Evolutionary conservation across 1,140 invertebrate species (phyloP), one percentile per base, ranked within the genome.

Genomic region (Drosophila ohnishii): DNA sequence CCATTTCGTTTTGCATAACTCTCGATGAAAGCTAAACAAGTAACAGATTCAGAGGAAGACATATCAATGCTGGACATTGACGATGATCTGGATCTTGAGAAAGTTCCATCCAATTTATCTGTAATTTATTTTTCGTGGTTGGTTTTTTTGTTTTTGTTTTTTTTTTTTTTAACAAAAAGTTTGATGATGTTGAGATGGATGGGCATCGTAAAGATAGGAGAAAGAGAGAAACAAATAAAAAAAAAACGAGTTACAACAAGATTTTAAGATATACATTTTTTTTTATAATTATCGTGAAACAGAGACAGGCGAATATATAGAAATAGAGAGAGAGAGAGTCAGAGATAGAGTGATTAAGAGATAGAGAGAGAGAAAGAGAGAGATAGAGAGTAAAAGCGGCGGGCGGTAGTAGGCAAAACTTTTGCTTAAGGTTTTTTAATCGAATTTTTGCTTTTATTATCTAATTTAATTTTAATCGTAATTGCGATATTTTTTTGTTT

Each of bases 51-150:
- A 81, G 96, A 96, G 81, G 95, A 96, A 92, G 98, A 98, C 94
- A 98, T 98, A 93, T 99, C 98, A 91, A 99, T 94, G 92, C 97
- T 99, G 76, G 97, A 98, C 95, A 98, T 98, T 93, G 97, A 98
- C 91, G 97, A 98, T 92, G 97, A 98, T 88, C 98, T 95, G 81
- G 98, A 99, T 92, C 97, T 94, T 90, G 97, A 98, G 93, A 99
- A 99, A 81, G 97, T 97, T 92, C 95, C 97, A 93, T 99, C 98
- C 93, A 97, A 94, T 94, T 98, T 98, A 94, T 99, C 98, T 98
- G 90, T 44, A 90, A 91, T 60, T 59, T 70, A 78, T 72, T 37
- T 53, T 35, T 65, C 61, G 53, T 60, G 58, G 51, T 75, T 74
- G 50, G 70, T 62, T 62, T 57, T 53, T 51, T 62, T 62, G n/a